Evolutionary conservation across 2,113 vertebrate species (phyloP), one percentile per base, ranked within the genome.

Genomic region (Gopherus flavomarginatus): DNA sequence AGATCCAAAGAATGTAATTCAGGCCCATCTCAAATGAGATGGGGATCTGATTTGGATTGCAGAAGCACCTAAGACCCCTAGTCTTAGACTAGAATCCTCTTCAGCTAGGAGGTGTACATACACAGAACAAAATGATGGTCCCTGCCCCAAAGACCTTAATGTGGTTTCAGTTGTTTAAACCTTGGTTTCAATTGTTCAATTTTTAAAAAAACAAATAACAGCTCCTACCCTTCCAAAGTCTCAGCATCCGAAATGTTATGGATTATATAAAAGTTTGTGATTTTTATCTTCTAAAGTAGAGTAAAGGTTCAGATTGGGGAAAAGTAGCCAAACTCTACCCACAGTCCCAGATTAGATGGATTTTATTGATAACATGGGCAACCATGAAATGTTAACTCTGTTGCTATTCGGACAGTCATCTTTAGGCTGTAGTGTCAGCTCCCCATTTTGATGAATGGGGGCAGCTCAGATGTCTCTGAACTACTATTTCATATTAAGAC

Each of bases 301-400:
- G 77, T 96, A 81, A 92, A 97, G 85, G 94, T 94, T 91, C 90
- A 88, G 83, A 96, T 89, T 96, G 94, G 90, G 93, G 92, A 95
- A 97, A 96, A 96, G 81, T 81, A 47, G 89, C 95, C 62, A 57
- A 62, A 92, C 96, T 72, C 35, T 93, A 94, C 94, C 88, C 88
- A 75, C 87, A 94, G 12, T 27, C 52, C 57, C 93, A 85, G 90
- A n/a, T 92, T 78, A 92, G 38, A 65, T 57, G 87, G 83, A 59
- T 94, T 97, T 95, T 89, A 80, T 88, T 88, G 89, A 57, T 96
- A 93, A 94, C 94, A 94, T 91, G 81, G 85, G 96, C 92, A 97
- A 95, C 95, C 94, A 92, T 82, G 96, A 97, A 96, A 91, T 89
- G 93, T 96, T 97, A 97, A 97, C 95, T 90, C 0, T 65, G 87